These are phyloP conservation scores for Notodonta dromedarius DNA, from an alignment of 2,888 invertebrate genomes.

Conservation along the genomic window DNA sequence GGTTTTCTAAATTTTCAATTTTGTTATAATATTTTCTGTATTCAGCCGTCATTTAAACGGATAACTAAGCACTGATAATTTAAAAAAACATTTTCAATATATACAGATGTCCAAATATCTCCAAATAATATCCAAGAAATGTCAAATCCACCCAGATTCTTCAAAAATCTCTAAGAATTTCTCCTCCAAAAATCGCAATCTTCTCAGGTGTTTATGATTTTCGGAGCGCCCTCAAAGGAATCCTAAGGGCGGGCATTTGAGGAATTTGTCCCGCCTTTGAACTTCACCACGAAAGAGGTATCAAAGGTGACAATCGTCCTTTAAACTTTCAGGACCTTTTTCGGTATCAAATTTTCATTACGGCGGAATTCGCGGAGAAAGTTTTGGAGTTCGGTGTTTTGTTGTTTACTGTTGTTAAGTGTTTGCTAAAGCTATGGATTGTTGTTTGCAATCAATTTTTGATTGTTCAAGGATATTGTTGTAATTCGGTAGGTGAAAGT, in stretches of 20 bases:
- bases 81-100: too few species aligned
- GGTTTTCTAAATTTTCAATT: too few species aligned
- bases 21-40: too few species aligned
- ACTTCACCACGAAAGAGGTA: constrained; percentile 26
- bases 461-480: background rate
- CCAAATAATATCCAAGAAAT: background rate
- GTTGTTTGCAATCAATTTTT: background rate
- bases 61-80: too few species aligned
- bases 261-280: constrained; percentile 38
- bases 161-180: constrained; percentile 19
- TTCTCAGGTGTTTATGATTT: constrained; percentile 39
- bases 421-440: constrained; percentile 11
- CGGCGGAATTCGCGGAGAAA: constrained; percentile 18
- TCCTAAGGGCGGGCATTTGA: constrained; percentile 28
- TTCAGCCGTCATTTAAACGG: too few species aligned
- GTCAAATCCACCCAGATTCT: background rate
- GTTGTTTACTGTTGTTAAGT: constrained; percentile 10
- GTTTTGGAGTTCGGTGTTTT: constrained; percentile 17
- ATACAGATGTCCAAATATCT: background rate
- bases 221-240: constrained; percentile 21
- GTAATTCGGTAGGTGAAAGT: background rate
- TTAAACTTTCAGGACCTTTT: constrained; percentile 21
- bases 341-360: constrained; percentile 30
- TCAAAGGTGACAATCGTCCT: constrained; percentile 39
- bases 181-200: constrained; percentile 11